Evolutionary conservation across 1,140 invertebrate genomes (phyloP), one percentile per base, ranked within the genome.

Genomic region (Rhyacophila brunnea): DNA sequence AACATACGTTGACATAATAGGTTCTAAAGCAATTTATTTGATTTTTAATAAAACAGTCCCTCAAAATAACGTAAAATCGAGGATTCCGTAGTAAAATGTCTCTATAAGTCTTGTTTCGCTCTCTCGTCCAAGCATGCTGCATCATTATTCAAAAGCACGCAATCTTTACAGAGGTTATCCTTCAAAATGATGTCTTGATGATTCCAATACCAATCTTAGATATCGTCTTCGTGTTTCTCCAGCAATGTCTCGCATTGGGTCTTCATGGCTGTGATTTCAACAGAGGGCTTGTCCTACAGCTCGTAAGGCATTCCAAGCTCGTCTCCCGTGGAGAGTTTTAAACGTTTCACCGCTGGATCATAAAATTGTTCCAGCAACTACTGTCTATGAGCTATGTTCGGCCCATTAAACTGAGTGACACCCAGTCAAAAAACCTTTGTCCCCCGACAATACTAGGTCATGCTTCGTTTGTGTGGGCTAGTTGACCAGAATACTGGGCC

Each of bases 271-370:
- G 94, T 94, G 1, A 99, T 91, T 81, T 98, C 95, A 6, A 91
- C 95, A 5, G 95, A 95, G 1, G 96, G 95, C 69, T 93, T 93
- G 70, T 98, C 94, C 96, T 96, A 99, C 54, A 98, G 74, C 69
- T 98, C 95, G 66, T 89, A 87, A 0, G 96, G 96, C 66, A 98
- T 98, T 11, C 95, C 96, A 19, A 99, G 78, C 68, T 98, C 95
- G 0, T 98, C 96, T 79, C n/a, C 89, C 90, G 79, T 96, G 93
- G n/a, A 97, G 77, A 4, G 93, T 93, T 77, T 91, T 85, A 71
- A 98, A 97, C 1, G 96, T 98, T 80, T 98, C 90, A 70, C 93
- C n/a, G n/a, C n/a, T n/a, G n/a, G n/a, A n/a, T n/a, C n/a, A n/a
- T n/a, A n/a, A n/a, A n/a, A n/a, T n/a, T n/a, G n/a, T n/a, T n/a